phyloP scores from a whole-genome alignment of 1,140 invertebrate genomes.

The Phthorimaea operculella region DNA sequence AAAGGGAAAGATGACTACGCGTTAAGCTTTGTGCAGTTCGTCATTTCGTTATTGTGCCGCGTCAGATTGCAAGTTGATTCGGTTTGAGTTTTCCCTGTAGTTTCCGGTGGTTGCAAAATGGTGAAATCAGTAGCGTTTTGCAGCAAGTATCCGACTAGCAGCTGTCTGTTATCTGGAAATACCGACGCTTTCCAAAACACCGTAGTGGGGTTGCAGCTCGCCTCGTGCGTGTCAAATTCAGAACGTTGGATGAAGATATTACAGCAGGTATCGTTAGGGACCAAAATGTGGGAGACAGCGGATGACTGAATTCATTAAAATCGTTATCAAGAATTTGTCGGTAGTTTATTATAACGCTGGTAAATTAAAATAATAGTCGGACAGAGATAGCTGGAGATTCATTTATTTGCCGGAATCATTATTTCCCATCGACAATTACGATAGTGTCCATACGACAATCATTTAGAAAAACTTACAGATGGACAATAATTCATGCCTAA shows the following conservation, averaged over 20 bases:
- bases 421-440: too few species aligned
- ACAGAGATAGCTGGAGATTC: too few species aligned
- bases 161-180: not conserved
- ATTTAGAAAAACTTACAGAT: too few species aligned
- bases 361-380: too few species aligned
- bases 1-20: slow-evolving; percentile 64
- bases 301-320: too few species aligned
- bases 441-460: too few species aligned
- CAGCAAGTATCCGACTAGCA: not conserved
- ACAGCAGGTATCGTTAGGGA: not conserved
- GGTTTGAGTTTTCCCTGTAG: slow-evolving; percentile 30
- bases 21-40: slow-evolving; percentile 55
- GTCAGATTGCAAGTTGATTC: slow-evolving; percentile 28
- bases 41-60: slow-evolving; percentile 52
- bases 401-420: too few species aligned
- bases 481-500: too few species aligned
- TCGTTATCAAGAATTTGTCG: too few species aligned
- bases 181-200: not conserved
- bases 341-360: too few species aligned
- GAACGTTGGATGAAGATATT: not conserved
- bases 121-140: too few species aligned
- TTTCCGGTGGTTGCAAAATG: too few species aligned
- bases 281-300: not conserved
- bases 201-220: not conserved
- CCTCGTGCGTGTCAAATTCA: not conserved